Evolutionary conservation across 2,113 vertebrate species (phyloP).

Genomic region (Chionodraco myersi): DNA sequence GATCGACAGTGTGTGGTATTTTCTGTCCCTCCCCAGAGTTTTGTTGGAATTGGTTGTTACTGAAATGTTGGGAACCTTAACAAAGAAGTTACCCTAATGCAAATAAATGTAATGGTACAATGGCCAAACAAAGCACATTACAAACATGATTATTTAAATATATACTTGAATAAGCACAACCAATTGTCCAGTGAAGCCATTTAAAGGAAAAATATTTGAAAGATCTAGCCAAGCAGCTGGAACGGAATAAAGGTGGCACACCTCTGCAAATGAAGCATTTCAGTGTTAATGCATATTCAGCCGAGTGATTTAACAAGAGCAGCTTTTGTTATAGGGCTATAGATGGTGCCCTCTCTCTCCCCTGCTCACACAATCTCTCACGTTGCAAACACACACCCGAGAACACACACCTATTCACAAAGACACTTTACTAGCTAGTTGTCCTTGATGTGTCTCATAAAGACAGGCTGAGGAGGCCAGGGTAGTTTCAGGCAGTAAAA

Average conservation of each 20-base stretch:
- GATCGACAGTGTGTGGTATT: neutral
- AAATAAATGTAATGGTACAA: neutral
- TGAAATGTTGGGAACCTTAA: neutral
- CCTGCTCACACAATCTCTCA: neutral
- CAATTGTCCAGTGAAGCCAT: constrained; percentile 36
- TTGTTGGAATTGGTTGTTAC: neutral
- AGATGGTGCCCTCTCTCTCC: constrained; percentile 35
- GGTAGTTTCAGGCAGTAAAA: constrained; percentile 76
- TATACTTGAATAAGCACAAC: constrained; percentile 25
- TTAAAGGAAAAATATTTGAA: constrained; percentile 67
- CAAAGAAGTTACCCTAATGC: neutral
- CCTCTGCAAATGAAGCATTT: constrained; percentile 68
- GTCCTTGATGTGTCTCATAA: constrained; percentile 78
- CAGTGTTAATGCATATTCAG: constrained; percentile 71
- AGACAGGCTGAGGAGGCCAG: constrained; percentile 64
- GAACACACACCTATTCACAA: constrained; percentile 56
- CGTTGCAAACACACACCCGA: neutral
- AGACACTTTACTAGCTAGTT: constrained; percentile 69
- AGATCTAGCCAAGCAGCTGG: constrained; percentile 51
- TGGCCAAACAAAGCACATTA: constrained; percentile 5
- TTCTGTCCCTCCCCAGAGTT: neutral
- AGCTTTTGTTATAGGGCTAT: constrained; percentile 53
- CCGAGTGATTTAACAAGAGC: constrained; percentile 67
- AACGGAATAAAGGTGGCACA: constrained; percentile 47
- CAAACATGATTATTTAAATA: constrained; percentile 27